Evolutionary conservation across 2,113 vertebrate genomes (phyloP).

Genomic region (Cinclus cinclus): DNA sequence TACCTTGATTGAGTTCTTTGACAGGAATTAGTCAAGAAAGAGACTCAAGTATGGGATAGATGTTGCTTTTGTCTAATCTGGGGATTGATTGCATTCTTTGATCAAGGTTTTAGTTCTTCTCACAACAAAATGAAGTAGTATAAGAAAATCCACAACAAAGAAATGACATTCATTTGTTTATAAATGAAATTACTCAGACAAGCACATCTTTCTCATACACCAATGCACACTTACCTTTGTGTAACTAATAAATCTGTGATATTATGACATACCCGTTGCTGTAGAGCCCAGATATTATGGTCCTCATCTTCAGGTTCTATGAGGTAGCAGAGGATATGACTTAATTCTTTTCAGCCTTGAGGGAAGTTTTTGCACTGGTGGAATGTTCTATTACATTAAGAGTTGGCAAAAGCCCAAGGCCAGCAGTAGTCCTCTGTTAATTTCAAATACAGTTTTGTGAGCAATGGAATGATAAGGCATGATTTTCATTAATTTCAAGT

Average conservation of each 20-base stretch:
- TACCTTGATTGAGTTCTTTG: not conserved
- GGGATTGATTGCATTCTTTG: not conserved
- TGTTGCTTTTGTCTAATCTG: not conserved
- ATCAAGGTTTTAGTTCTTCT: not conserved
- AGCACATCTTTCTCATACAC: not conserved
- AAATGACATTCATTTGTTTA: not conserved
- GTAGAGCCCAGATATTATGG: not conserved
- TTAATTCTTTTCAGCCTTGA: not conserved
- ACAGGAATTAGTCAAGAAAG: not conserved
- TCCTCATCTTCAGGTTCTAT: not conserved
- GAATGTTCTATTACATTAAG: not conserved
- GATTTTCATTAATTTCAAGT: slow-evolving; percentile 11
- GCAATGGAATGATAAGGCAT: not conserved
- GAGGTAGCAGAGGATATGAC: not conserved
- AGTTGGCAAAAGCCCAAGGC: not conserved
- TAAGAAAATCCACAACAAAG: not conserved
- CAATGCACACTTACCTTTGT: not conserved
- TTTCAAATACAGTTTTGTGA: slow-evolving; percentile 11
- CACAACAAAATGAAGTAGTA: not conserved
- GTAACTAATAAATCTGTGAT: not conserved
- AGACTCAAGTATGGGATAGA: not conserved
- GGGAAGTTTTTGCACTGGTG: not conserved
- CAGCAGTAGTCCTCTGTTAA: not conserved
- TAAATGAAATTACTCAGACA: not conserved
- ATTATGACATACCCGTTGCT: not conserved